Conservation (phyloP, 2,888 invertebrate genomes). For the Agrochola litura region DNA sequence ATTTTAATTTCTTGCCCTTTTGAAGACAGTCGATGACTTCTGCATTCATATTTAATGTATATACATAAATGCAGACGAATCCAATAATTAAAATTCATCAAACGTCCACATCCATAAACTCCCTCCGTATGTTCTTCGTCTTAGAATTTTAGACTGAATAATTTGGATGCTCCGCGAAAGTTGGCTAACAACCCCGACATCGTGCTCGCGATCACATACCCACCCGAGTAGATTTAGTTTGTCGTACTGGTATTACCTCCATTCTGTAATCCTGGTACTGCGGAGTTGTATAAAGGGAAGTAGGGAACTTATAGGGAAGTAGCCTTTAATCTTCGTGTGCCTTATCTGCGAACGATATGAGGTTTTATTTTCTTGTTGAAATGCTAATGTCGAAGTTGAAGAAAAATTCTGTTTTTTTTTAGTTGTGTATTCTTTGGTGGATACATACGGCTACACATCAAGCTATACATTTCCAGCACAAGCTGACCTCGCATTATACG, state of each 20-base stretch:
- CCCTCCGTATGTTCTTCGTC: slow-evolving; percentile 59
- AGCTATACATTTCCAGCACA: too few species aligned
- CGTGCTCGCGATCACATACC: slow-evolving; percentile 67
- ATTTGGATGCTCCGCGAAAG: slow-evolving; percentile 79
- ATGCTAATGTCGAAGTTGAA: background rate
- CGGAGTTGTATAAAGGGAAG: slow-evolving; percentile 33
- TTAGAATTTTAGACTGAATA: slow-evolving; percentile 77
- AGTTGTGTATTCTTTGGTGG: too few species aligned
- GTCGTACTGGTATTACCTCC: slow-evolving; percentile 69
- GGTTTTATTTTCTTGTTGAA: slow-evolving; percentile 22
- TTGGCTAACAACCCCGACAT: slow-evolving; percentile 77
- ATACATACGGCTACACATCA: too few species aligned
- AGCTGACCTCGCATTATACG: too few species aligned
- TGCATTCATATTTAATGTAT: background rate
- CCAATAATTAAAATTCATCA: slow-evolving; percentile 5
- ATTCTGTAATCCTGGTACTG: slow-evolving; percentile 61
- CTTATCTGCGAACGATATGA: background rate
- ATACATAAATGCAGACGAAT: background rate
- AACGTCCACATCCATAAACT: slow-evolving; percentile 27
- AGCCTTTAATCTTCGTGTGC: slow-evolving; percentile 47
- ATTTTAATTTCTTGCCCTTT: background rate
- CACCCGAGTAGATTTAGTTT: slow-evolving; percentile 68
- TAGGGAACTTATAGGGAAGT: background rate
- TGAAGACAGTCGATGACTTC: background rate
- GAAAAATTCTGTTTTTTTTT: background rate